Evolutionary conservation across 2,797 vertebrate species (phyloP).

Genomic region (Tadarida brasiliensis): DNA sequence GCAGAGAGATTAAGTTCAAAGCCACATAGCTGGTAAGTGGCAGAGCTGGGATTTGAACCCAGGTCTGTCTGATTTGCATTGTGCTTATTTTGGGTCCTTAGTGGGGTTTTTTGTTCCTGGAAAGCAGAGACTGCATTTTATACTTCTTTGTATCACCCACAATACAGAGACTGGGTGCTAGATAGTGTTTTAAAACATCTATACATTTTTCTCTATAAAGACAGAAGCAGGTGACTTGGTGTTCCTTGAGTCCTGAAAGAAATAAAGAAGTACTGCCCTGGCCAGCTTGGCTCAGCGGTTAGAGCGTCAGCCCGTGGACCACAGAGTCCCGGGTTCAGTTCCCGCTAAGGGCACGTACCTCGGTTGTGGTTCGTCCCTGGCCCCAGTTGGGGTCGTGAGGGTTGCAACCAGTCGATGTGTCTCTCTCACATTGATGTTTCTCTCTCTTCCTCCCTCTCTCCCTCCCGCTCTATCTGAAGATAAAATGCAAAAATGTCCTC

Average conservation of each 20-base stretch:
- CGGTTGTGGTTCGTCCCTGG: too few species aligned
- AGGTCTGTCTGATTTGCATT: neutral
- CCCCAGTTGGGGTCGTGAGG: too few species aligned
- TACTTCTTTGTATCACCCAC: neutral
- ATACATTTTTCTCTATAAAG: neutral
- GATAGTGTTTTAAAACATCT: neutral
- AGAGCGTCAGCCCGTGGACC: too few species aligned
- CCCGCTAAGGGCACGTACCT: too few species aligned
- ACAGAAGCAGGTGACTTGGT: slow-evolving; percentile 19
- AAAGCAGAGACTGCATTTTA: neutral
- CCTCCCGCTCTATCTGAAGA: too few species aligned
- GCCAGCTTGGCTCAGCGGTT: too few species aligned
- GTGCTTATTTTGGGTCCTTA: neutral
- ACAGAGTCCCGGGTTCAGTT: too few species aligned
- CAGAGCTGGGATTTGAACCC: neutral
- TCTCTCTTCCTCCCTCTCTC: too few species aligned
- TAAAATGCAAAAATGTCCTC: too few species aligned
- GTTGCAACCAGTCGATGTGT: too few species aligned
- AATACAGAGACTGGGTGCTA: neutral
- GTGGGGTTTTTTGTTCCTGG: slow-evolving; percentile 16
- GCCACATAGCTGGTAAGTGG: neutral
- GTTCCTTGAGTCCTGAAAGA: neutral
- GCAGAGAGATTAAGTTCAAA: neutral
- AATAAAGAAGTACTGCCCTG: neutral
- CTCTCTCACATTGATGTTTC: too few species aligned